Evolutionary conservation across 2,113 vertebrate genomes (phyloP).

Genomic region (Bufo gargarizans): DNA sequence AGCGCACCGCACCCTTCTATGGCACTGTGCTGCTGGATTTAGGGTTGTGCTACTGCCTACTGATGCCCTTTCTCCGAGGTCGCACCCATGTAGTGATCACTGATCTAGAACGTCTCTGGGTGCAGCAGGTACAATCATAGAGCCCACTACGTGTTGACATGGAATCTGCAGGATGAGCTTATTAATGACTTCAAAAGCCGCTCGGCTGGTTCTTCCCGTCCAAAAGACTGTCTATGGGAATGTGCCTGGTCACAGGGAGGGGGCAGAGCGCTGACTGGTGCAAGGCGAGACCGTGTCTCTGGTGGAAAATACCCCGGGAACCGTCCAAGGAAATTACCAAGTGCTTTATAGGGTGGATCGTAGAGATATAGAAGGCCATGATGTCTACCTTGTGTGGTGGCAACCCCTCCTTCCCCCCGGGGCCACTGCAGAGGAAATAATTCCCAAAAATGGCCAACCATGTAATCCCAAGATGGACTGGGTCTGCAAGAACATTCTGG

Average conservation of each 20-base stretch:
- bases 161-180: conserved; percentile 1
- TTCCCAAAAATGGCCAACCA: no score
- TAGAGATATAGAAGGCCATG: background rate
- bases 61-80: background rate
- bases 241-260: background rate
- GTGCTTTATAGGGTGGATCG: no score
- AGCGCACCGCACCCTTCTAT: background rate
- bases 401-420: no score
- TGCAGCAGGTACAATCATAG: background rate
- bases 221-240: background rate
- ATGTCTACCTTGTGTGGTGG: no score
- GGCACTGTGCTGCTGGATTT: background rate
- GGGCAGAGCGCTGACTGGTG: background rate
- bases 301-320: background rate
- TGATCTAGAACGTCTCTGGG: background rate
- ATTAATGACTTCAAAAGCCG: conserved; percentile 18
- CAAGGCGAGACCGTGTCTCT: background rate
- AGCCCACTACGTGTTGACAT: conserved; percentile 7
- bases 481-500: no score
- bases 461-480: no score
- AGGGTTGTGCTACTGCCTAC: background rate
- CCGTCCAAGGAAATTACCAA: background rate
- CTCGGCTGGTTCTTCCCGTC: conserved; percentile 6
- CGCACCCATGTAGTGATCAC: background rate
- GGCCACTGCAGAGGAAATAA: no score